Evolutionary conservation across 2,888 invertebrate species (phyloP), one percentile per base, ranked within the genome.

Genomic region (Lucinisca nassula): DNA sequence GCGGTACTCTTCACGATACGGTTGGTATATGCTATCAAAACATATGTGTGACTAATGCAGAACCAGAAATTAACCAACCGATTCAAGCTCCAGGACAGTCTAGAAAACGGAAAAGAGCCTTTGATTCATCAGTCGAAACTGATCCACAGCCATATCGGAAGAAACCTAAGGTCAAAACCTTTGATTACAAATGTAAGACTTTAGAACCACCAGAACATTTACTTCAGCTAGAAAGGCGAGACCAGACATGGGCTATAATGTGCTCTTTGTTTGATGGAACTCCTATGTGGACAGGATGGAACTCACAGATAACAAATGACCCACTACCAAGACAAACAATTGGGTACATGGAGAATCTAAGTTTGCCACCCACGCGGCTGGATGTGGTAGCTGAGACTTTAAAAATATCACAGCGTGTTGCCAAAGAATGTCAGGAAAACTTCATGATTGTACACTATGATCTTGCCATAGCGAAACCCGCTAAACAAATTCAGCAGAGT

Each of bases 231-330:
- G 40, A 75, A n/a, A 40, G 37, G 30, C 51, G 30, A 35, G 72
- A 84, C 45, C n/a, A 55, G 4, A 21, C 67, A 1, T n/a, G n/a
- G n/a, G n/a, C n/a, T n/a, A n/a, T n/a, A n/a, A 76, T 76, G 77
- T 67, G 38, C 35, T 27, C 74, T 10, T 32, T 70, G 27, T 55
- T 73, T 17, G 6, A 38, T 8, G 24, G 17, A 14, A 76, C 61
- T 32, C 90, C 90, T 14, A 73, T 86, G 73, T 89, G 85, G 89
- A 72, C 75, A 30, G 89, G 85, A 38, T 91, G 89, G 89, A 91
- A 88, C 70, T 32, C 89, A 0, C 51, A 40, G 30, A n/a, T 84
- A 8, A 51, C 55, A 17, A 51, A 76, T 17, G 87, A 91, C 38
- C n/a, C 21, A 24, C 84, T 91, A 10, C 88, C 88, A 24, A n/a